A percentile compares a stretch with the other conserved stretches of the same genome.
These are phyloP conservation scores for Eriocheir sinensis DNA, from an alignment of 1,140 invertebrate species.

Conservation along the genomic window DNA sequence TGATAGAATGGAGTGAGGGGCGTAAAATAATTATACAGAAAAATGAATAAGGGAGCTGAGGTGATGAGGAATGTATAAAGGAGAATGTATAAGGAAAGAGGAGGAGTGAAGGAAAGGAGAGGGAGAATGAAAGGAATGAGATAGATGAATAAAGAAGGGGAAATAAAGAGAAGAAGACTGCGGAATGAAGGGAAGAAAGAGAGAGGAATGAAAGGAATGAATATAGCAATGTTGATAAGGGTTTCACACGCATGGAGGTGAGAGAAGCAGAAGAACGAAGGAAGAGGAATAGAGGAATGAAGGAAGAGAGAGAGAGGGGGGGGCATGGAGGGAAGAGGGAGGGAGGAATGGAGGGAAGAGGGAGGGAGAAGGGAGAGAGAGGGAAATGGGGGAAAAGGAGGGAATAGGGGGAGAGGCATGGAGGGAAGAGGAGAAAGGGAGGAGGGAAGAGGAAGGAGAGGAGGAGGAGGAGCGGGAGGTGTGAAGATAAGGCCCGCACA, in stretches of 20 bases:
- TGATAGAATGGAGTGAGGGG: not conserved
- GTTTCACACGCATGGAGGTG: too few species aligned
- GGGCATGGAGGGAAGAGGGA: not conserved
- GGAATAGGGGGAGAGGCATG: not conserved
- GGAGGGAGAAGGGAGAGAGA: not conserved
- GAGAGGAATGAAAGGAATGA: not conserved
- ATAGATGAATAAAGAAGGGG: too few species aligned
- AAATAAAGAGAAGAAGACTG: not conserved
- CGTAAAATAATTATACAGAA: too few species aligned
- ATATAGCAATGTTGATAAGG: too few species aligned
- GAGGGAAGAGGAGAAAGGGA: not conserved
- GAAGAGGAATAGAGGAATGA: too few species aligned
- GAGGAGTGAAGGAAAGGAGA: too few species aligned
- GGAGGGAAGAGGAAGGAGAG: not conserved
- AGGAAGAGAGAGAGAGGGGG: too few species aligned
- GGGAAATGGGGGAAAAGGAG: not conserved
- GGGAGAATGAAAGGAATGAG: too few species aligned
- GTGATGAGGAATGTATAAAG: too few species aligned
- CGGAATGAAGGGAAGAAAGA: not conserved
- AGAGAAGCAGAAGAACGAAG: too few species aligned
- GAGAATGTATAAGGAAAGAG: too few species aligned
- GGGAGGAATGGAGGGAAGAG: not conserved
- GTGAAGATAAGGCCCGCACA: constrained; percentile 41
- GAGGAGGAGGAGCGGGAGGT: not conserved
- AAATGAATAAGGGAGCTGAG: too few species aligned